These are phyloP conservation scores for Carettochelys insculpta DNA, from an alignment of 2,113 vertebrate genomes.

Conservation along the genomic window DNA sequence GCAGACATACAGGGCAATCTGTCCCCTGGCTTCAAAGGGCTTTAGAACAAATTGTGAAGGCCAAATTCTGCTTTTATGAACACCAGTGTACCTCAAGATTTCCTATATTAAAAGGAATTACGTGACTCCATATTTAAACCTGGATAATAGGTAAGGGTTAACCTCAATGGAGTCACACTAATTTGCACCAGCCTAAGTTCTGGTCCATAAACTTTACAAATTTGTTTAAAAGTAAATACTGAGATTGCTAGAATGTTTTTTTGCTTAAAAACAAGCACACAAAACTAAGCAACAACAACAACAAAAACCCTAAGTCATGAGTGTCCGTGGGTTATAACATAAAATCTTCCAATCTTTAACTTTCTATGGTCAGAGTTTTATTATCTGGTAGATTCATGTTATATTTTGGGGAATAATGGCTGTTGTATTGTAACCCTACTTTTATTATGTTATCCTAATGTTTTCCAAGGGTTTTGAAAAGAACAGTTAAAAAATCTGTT, in stretches of 20 bases:
- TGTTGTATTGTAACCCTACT: background rate
- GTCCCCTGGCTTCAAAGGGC: background rate
- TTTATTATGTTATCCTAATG: conserved; percentile 5
- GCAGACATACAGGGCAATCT: background rate
- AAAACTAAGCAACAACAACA: background rate
- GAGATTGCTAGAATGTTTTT: background rate
- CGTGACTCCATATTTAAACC: background rate
- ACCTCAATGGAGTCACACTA: background rate
- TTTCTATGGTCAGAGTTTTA: background rate
- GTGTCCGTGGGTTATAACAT: background rate
- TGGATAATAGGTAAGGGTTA: background rate
- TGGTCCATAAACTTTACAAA: background rate
- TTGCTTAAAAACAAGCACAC: background rate
- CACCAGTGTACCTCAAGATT: background rate
- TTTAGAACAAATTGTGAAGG: background rate
- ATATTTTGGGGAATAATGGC: conserved; percentile 17
- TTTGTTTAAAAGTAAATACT: background rate
- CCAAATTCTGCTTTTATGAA: background rate
- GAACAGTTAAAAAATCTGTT: background rate
- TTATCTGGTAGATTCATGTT: background rate
- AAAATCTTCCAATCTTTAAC: background rate
- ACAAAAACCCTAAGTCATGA: background rate
- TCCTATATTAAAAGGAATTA: background rate
- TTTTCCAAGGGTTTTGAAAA: conserved; percentile 43
- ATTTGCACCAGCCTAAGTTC: background rate